These are phyloP conservation scores for Taurulus bubalis DNA, from an alignment of 2,113 vertebrate genomes.

Conservation along the genomic window DNA sequence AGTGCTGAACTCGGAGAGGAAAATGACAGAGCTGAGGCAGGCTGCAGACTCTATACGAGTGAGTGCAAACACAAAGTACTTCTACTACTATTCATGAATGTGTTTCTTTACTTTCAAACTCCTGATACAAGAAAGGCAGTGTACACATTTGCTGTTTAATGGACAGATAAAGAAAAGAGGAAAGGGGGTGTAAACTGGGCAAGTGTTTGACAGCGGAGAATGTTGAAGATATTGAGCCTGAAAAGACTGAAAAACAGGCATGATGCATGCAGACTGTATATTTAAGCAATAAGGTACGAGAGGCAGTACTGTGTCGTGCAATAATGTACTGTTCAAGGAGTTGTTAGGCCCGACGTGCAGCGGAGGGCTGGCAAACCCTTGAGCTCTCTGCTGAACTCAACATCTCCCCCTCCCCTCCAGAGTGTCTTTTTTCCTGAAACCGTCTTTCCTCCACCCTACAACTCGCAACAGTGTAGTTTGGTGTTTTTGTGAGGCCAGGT, in stretches of 20 bases:
- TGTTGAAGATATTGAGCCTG: neutral
- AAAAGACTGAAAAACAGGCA: neutral
- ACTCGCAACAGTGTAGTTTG: no score
- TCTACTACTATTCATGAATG: neutral
- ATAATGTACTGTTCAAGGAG: no score
- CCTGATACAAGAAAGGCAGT: neutral
- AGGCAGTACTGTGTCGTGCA: no score
- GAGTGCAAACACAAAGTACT: conserved; percentile 8
- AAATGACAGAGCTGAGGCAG: conserved; percentile 30
- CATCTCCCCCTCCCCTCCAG: no score
- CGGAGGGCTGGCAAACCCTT: no score
- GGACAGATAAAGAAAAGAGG: neutral
- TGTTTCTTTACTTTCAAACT: neutral
- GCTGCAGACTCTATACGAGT: conserved; percentile 46
- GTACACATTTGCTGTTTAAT: neutral
- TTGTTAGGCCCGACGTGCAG: no score
- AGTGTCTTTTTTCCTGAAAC: no score
- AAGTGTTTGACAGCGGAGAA: neutral
- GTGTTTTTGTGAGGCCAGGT: no score
- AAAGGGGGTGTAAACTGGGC: neutral
- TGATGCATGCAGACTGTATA: neutral
- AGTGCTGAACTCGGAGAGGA: conserved; percentile 4
- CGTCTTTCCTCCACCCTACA: no score
- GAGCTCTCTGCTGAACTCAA: no score
- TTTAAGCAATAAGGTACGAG: no score